Evolutionary conservation across 2,888 invertebrate species (phyloP), one percentile per base, ranked within the genome.

Genomic region (Drosophila borborema): DNA sequence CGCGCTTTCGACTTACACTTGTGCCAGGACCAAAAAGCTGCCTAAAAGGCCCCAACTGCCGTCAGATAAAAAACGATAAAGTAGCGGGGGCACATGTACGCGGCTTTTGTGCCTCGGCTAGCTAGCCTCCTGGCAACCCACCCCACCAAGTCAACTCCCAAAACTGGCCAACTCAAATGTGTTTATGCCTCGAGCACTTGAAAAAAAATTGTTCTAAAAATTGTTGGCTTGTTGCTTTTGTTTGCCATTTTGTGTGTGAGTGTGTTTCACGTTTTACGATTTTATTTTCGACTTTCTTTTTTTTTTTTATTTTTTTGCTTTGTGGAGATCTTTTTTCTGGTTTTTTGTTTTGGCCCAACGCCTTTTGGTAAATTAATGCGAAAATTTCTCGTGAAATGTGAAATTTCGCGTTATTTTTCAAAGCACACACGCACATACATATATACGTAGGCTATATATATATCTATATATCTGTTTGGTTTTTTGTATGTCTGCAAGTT

Each of bases 301-400:
- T 18, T 34, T 49, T 62, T 23, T 46, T 56, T 61, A n/a, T 43
- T 66, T 56, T 64, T 48, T 60, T 65, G 60, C 48, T 62, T 3
- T 20, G 40, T 34, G 12, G 53, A 70, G 59, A 65, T 74, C 60
- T 80, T 73, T 76, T 65, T 77, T 82, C 73, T 72, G 76, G 66
- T 75, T 83, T 86, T 88, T 83, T 82, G 77, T 86, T 90, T 81
- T 89, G 88, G 90, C 84, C 91, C 84, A 90, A 89, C 91, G 87
- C 87, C 87, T 87, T 89, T 90, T 89, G 82, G 80, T 84, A 89
- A 89, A 89, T 89, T 91, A 91, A 89, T 89, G 91, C 86, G 89
- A 91, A 91, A 85, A 85, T 90, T 91, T 89, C 76, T 86, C 81
- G 86, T 78, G 82, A 90, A 88, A 89, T 90, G 90, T 83, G 81